Percentiles rank a stretch among this genome's conserved stretches.
Evolutionary conservation across 2,113 vertebrate species (phyloP).

Genomic region (Corythoichthys haematopterus): DNA sequence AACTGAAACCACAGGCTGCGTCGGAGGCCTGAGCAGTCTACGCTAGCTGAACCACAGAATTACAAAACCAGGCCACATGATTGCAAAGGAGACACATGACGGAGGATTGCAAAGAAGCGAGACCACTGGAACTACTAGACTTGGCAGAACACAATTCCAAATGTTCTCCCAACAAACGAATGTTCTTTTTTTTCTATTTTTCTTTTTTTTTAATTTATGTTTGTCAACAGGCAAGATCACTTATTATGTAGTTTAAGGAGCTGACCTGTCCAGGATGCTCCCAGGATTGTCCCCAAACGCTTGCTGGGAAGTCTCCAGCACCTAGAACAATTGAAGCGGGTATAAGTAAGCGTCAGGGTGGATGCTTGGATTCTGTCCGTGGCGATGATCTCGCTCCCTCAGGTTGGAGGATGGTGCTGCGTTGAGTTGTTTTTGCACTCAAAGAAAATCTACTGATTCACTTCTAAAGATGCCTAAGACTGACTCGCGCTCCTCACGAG

Average conservation of each 20-base stretch:
- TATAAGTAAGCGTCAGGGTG: slow-evolving; percentile 17
- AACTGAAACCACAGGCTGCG: slow-evolving; percentile 89
- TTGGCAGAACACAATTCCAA: slow-evolving; percentile 63
- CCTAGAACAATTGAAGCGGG: slow-evolving; percentile 9
- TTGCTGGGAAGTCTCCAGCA: slow-evolving; percentile 23
- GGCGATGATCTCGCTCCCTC: slow-evolving; percentile 45
- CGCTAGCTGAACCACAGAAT: slow-evolving; percentile 31
- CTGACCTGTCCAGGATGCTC: slow-evolving; percentile 8
- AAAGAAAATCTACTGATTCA: slow-evolving; percentile 70
- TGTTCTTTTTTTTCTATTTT: slow-evolving; percentile 47
- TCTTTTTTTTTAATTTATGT: slow-evolving; percentile 48
- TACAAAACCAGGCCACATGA: slow-evolving; percentile 47
- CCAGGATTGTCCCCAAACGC: slow-evolving; percentile 17
- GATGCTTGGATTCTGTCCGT: slow-evolving; percentile 28
- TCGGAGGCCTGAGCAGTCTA: slow-evolving; percentile 79
- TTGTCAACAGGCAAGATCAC: slow-evolving; percentile 38
- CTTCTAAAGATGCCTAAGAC: slow-evolving; percentile 49
- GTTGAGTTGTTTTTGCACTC: slow-evolving; percentile 62
- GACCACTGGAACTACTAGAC: slow-evolving; percentile 76
- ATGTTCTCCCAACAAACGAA: slow-evolving; percentile 73
- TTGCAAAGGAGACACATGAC: slow-evolving; percentile 48
- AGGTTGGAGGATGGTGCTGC: slow-evolving; percentile 47
- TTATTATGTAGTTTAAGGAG: background rate
- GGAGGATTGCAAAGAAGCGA: slow-evolving; percentile 50
- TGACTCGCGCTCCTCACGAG: slow-evolving; percentile 59